Evolutionary conservation across 2,113 vertebrate species (phyloP).

Genomic region (Syngnathus typhle): DNA sequence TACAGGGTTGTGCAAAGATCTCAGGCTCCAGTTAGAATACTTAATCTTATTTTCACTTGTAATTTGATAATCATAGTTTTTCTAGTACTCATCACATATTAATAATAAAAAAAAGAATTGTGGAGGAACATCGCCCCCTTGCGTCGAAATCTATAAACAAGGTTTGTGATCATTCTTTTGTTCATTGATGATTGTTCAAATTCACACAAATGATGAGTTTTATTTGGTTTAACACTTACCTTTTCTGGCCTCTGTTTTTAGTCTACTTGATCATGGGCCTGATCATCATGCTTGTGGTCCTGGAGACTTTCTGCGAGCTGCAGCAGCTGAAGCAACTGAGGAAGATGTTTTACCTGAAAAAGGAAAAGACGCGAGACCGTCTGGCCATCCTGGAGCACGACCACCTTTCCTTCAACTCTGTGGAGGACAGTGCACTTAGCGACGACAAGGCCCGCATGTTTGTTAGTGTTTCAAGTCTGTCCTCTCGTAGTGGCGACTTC

Average conservation of each 20-base stretch:
- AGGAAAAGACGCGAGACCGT: conserved; percentile 84
- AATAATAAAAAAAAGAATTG: neutral
- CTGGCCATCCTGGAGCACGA: conserved; percentile 86
- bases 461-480: conserved; percentile 63
- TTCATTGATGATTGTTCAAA: neutral
- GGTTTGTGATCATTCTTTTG: neutral
- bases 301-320: conserved; percentile 97
- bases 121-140: conserved; percentile 38
- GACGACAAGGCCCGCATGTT: conserved; percentile 82
- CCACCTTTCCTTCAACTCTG: conserved; percentile 87
- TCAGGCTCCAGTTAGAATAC: neutral
- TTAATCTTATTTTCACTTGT: too few species aligned
- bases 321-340: conserved; percentile 90
- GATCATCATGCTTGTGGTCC: conserved; percentile 88
- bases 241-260: conserved; percentile 31
- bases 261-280: conserved; percentile 91
- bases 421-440: conserved; percentile 70
- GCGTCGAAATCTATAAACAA: conserved; percentile 22
- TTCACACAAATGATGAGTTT: neutral
- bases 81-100: neutral
- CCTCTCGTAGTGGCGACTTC: conserved; percentile 66
- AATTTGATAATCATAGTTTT: too few species aligned
- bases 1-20: neutral
- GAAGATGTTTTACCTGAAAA: conserved; percentile 94
- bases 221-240: neutral